phyloP scores from a whole-genome alignment of 2,888 invertebrate species.

The Sabatieria punctata region DNA sequence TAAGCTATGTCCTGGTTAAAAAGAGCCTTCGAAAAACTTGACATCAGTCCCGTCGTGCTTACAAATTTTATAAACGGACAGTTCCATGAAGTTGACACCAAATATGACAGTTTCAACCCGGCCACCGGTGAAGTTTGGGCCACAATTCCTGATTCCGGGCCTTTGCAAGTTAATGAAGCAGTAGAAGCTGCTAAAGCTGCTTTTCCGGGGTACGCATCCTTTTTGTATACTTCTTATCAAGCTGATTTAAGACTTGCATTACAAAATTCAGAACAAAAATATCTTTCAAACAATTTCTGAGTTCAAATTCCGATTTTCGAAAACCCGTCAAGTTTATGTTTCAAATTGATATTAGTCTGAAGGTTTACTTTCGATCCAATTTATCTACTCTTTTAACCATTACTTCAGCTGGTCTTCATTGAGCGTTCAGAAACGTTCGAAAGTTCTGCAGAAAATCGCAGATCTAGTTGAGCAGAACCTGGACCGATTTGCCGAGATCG shows the following conservation, averaged over 20 bases:
- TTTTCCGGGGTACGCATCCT: constrained; percentile 32
- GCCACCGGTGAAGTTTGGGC: constrained; percentile 36
- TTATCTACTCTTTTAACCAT: background rate
- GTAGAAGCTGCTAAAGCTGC: constrained; percentile 38
- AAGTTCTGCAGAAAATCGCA: constrained; percentile 36
- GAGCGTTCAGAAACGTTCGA: constrained; percentile 33
- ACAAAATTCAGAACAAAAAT: too few species aligned
- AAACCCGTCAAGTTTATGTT: too few species aligned
- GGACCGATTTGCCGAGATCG: constrained; percentile 38
- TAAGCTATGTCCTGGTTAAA: too few species aligned
- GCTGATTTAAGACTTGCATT: too few species aligned
- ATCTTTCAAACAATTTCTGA: background rate
- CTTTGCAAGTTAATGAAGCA: constrained; percentile 30
- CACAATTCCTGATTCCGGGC: constrained; percentile 36
- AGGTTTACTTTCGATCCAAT: too few species aligned
- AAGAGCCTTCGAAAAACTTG: too few species aligned
- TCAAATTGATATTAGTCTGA: too few species aligned
- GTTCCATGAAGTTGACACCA: too few species aligned
- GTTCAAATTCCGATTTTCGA: too few species aligned
- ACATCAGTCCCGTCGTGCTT: too few species aligned
- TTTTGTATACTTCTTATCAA: too few species aligned
- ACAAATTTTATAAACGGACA: too few species aligned
- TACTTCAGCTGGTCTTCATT: constrained; percentile 37
- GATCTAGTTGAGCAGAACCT: constrained; percentile 38
- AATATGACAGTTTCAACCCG: constrained; percentile 38